Base-by-base conservation (phyloP, 2,888 invertebrate genomes). In the Perithous albicinctus region DNA sequence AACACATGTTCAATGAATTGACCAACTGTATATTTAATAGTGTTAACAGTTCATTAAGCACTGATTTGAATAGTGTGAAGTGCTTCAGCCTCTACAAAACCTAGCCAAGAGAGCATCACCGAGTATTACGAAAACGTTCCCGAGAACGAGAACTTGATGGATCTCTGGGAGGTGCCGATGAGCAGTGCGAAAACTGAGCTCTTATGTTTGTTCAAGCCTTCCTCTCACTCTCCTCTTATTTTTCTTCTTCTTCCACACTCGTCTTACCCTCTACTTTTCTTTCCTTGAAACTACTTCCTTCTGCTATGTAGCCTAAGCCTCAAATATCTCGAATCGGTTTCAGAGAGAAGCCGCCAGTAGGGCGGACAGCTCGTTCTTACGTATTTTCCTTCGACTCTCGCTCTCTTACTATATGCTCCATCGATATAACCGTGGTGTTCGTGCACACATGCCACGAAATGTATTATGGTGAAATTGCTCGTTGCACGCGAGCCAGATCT, bases 121-220 rank as follows among this genome's bases (percentile, higher is more conserved):
- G 26, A 46, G 63, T 70, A 26, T 20, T 48, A 35, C 56, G 64
- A 70, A 54, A 67, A 66, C 15, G 80, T 74, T 59, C 56, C n/a
- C 66, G 78, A 74, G 63, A 64, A 77, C 70, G 61, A 78, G 81
- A 83, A 84, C 83, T 87, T 89, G 90, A 89, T 90, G 88, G 88
- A 90, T 90, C 88, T 86, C 73, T 83, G 85, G 86, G 86, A 89
- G 88, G 89, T 88, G 88, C 85, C 84, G 88, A 89, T 89, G 69
- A 79, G 86, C 85, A 86, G 87, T 86, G 89, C 89, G 88, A 88
- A 89, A 90, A 89, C 87, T 56, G 87, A 88, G 88, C 88, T 89
- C 86, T 86, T 88, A 88, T 90, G 88, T 90, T 90, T 90, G 86
- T 84, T 86, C 86, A 89, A 89, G 87, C 86, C 82, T 87, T 85